Evolutionary conservation across 2,113 vertebrate genomes (phyloP).

Genomic region (Seriola dumerili): DNA sequence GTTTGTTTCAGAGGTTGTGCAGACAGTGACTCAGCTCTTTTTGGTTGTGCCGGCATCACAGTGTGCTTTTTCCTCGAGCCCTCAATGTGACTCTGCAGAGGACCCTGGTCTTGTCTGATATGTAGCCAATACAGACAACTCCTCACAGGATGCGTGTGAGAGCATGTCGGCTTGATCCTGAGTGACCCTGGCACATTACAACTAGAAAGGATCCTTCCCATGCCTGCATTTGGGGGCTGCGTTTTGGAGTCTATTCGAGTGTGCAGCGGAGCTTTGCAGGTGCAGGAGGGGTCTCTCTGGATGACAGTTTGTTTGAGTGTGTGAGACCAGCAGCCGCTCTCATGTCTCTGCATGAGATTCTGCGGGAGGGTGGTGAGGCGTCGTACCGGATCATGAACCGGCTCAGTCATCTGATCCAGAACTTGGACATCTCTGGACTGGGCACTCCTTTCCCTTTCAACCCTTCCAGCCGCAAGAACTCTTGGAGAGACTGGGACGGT

Average conservation of each 20-base stretch:
- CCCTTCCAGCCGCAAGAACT: conserved; percentile 77
- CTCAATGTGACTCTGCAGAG: conserved; percentile 59
- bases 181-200: conserved; percentile 8
- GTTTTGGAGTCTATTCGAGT: conserved; percentile 47
- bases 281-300: conserved; percentile 41
- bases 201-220: conserved; percentile 27
- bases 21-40: conserved; percentile 72
- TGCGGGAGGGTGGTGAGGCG: conserved; percentile 83
- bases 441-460: conserved; percentile 75
- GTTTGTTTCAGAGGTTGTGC: conserved; percentile 57
- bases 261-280: conserved; percentile 57
- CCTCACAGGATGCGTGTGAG: conserved; percentile 36
- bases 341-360: conserved; percentile 85
- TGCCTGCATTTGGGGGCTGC: conserved; percentile 25
- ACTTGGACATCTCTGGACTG: conserved; percentile 82
- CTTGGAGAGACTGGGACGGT: conserved; percentile 83
- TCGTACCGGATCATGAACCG: conserved; percentile 80
- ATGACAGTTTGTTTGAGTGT: conserved; percentile 55
- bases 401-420: conserved; percentile 83
- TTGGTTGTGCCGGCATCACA: conserved; percentile 34
- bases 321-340: conserved; percentile 50
- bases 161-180: conserved; percentile 22
- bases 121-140: conserved; percentile 29
- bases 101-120: conserved; percentile 31
- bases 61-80: conserved; percentile 20